A percentile compares a stretch with the other conserved stretches of the same genome.
Conservation (phyloP, 92 coral and sea anemone species). For the Siderastrea siderea region DNA sequence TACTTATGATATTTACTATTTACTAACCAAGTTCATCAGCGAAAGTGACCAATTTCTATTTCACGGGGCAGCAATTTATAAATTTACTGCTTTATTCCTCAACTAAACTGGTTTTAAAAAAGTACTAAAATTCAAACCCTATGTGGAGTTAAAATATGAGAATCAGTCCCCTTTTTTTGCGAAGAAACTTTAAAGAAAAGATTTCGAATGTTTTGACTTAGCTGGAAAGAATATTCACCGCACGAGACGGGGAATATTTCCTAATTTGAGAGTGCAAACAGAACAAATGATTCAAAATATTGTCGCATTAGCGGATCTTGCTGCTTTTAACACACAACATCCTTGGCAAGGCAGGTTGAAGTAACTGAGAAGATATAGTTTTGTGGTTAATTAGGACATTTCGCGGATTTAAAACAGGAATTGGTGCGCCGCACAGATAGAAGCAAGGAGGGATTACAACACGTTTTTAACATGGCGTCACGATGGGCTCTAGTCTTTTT, state of each 20-base stretch:
- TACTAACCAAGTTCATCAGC: too few relatives aligned
- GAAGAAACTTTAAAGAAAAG: background rate
- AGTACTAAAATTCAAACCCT: background rate
- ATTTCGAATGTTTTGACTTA: background rate
- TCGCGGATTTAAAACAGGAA: constrained; percentile 17
- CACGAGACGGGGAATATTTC: background rate
- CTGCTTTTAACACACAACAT: background rate
- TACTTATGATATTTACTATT: too few relatives aligned
- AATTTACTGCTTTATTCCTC: background rate
- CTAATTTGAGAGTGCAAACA: background rate
- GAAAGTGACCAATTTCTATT: too few relatives aligned
- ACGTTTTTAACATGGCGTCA: constrained; percentile 84
- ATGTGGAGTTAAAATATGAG: background rate
- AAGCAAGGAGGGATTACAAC: constrained; percentile 85
- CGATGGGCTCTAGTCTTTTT: background rate
- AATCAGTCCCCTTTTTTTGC: background rate
- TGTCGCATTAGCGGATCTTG: constrained; percentile 26
- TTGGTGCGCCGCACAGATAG: constrained; percentile 52
- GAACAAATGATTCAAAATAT: background rate
- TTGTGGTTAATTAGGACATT: constrained; percentile 51
- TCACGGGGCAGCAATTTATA: too few relatives aligned
- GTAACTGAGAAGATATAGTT: constrained; percentile 51
- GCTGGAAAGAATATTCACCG: background rate
- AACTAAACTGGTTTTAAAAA: background rate
- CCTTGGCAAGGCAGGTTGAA: constrained; percentile 20